Conservation (phyloP, 2,797 vertebrate genomes). For the Rhynchotus rufescens region DNA sequence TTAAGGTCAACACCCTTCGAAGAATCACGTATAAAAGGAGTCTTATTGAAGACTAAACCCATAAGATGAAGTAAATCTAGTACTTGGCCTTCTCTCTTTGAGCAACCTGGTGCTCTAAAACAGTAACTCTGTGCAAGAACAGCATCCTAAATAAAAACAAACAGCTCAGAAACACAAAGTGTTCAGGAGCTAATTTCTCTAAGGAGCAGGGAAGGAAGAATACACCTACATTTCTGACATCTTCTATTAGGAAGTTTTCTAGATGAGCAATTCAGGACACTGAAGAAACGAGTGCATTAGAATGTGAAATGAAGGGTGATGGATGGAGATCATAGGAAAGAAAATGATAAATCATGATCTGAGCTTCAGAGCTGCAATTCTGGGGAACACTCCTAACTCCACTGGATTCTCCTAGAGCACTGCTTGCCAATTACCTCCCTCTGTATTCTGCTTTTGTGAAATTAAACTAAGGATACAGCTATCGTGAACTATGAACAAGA, state of each 20-base stretch:
- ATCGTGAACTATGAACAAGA: neutral
- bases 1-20: neutral
- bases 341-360: conserved; percentile 50
- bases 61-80: neutral
- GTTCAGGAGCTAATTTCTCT: conserved; percentile 47
- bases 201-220: conserved; percentile 35
- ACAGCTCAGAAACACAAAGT: conserved; percentile 3
- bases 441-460: neutral
- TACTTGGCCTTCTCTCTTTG: neutral
- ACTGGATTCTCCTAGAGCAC: neutral
- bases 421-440: neutral
- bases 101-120: neutral
- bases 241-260: conserved; percentile 61
- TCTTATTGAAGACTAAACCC: neutral
- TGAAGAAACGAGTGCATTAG: conserved; percentile 56
- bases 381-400: neutral
- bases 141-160: conserved; percentile 11
- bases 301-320: conserved; percentile 67
- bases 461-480: neutral
- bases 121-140: neutral
- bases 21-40: neutral
- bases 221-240: conserved; percentile 42
- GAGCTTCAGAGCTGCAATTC: neutral
- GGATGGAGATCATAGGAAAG: conserved; percentile 30
- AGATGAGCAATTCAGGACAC: conserved; percentile 59